Conservation (phyloP, 1,140 invertebrate species). For the Thaumetopoea pityocampa region DNA sequence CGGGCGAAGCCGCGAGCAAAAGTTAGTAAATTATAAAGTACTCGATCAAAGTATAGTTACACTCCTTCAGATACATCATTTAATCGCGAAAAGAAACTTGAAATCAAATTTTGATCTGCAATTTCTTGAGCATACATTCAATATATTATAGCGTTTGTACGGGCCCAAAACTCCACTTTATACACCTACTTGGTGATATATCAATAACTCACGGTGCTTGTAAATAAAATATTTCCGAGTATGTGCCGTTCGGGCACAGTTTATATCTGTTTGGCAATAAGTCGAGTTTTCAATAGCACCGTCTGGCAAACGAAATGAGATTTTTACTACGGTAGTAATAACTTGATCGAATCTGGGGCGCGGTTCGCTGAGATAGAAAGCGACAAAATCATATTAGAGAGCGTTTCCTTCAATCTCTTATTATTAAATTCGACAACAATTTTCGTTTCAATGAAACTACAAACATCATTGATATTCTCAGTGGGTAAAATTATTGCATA, state of each 20-base stretch:
- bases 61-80: too few relatives aligned
- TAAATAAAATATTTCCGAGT: constrained; percentile 18
- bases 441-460: constrained; percentile 10
- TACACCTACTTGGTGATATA: constrained; percentile 15
- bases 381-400: constrained; percentile 13
- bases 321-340: constrained; percentile 33
- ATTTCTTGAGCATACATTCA: constrained; percentile 4
- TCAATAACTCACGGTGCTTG: constrained; percentile 11
- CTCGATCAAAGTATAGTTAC: too few relatives aligned
- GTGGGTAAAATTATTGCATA: not conserved
- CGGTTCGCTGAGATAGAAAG: constrained; percentile 6
- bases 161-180: constrained; percentile 7
- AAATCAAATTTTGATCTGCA: not conserved
- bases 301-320: constrained; percentile 26
- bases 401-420: constrained; percentile 14
- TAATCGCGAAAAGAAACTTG: too few relatives aligned
- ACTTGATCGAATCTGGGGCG: constrained; percentile 24
- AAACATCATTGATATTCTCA: constrained; percentile 1
- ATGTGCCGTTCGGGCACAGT: constrained; percentile 18
- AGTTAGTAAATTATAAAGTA: too few relatives aligned
- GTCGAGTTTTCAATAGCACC: constrained; percentile 23
- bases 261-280: constrained; percentile 28
- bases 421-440: constrained; percentile 15
- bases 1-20: too few relatives aligned
- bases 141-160: too few relatives aligned